Base-by-base conservation (phyloP, 2,888 invertebrate species). In the Cybosia mesomella region DNA sequence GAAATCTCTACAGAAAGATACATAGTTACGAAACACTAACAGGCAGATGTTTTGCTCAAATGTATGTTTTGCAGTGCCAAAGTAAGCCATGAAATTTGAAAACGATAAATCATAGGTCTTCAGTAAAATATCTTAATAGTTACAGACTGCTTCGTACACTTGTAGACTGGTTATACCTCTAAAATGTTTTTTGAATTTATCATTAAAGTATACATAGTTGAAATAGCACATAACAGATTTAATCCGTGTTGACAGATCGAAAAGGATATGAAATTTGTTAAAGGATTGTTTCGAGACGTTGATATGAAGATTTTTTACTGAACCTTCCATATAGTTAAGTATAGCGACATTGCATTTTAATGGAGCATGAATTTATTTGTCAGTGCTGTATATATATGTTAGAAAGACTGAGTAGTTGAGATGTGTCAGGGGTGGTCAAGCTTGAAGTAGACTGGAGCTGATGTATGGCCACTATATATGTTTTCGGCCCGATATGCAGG, bases 381-480 rank as follows among this genome's bases (percentile, higher is more conserved):
- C 82, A 82, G 80, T 80, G 83, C 78, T 91, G 91, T 91, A 91
- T 80, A 89, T 91, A 89, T 78, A 72, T 71, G 39, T 61, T 24
- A 28, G 61, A 59, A 68, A 54, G 60, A 69, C 83, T 79, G 82
- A 82, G 82, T 84, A 86, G 85, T 84, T 83, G 79, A 84, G 83
- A 82, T 82, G 80, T 76, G 72, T 76, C 74, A 64, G 80, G 74
- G 68, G 82, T 77, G 77, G 77, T 74, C 77, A 70, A 61, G 71
- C 70, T 76, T 77, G 76, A 83, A 87, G 84, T 85, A 85, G 84
- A 84, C 84, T 83, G 85, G 87, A 84, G 86, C 87, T 86, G 88
- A 86, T 86, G 89, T 88, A 84, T 88, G 95, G 95, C 95, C 95
- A 92, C 89, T 89, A 88, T 92, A 95, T 95, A 95, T 95, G 95